Conservation (phyloP, 1,140 invertebrate species). For the Drosophila repleta region DNA sequence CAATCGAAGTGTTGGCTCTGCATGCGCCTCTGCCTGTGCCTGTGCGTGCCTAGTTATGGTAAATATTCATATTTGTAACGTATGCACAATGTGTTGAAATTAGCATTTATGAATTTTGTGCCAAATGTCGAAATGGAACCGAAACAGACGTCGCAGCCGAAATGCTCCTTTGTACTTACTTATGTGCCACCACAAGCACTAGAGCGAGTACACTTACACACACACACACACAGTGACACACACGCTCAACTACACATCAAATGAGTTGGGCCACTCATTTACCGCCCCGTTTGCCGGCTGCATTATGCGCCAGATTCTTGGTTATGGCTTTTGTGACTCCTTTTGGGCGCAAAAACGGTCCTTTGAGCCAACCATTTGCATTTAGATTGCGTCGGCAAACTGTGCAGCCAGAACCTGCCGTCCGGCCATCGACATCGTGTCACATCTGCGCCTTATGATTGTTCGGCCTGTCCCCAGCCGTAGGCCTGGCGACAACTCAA, state of each 20-base stretch:
- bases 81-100: conserved; percentile 82
- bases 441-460: conserved; percentile 68
- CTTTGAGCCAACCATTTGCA: conserved; percentile 72
- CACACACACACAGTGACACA: conserved; percentile 32
- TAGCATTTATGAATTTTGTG: conserved; percentile 82
- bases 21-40: conserved; percentile 41
- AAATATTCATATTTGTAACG: conserved; percentile 83
- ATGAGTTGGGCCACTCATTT: conserved; percentile 58
- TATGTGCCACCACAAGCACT: conserved; percentile 29
- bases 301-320: conserved; percentile 78
- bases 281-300: conserved; percentile 19
- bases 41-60: conserved; percentile 75
- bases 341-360: conserved; percentile 63
- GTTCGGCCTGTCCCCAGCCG: conserved; percentile 73
- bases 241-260: conserved; percentile 45
- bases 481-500: conserved; percentile 48
- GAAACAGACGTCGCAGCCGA: conserved; percentile 29
- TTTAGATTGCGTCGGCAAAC: conserved; percentile 69
- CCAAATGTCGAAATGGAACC: conserved; percentile 68
- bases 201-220: conserved; percentile 16
- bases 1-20: conserved; percentile 22
- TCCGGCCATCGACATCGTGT: conserved; percentile 39
- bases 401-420: conserved; percentile 13
- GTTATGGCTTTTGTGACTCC: conserved; percentile 74
- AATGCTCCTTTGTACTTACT: conserved; percentile 40